Evolutionary conservation across 2,888 invertebrate genomes (phyloP).

Genomic region (Ypsolopha scabrella): DNA sequence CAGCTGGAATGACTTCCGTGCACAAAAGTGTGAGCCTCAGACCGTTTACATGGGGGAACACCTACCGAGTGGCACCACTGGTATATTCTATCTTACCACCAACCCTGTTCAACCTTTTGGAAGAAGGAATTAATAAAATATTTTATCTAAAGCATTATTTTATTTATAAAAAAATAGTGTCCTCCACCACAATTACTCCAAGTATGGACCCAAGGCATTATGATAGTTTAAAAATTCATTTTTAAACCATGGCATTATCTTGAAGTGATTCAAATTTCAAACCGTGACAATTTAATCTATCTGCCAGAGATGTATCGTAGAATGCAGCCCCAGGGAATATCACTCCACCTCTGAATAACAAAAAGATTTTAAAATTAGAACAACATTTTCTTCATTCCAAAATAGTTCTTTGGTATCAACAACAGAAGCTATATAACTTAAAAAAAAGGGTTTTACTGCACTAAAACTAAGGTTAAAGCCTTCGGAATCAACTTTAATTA

Average conservation of each 20-base stretch:
- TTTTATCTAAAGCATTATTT: too few relatives aligned
- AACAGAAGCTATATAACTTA: too few relatives aligned
- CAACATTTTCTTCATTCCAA: too few relatives aligned
- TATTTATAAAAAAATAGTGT: too few relatives aligned
- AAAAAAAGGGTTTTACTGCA: too few relatives aligned
- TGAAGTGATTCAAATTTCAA: not conserved
- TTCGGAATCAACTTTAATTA: too few relatives aligned
- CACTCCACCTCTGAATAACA: constrained; percentile 3
- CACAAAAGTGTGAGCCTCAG: constrained; percentile 20
- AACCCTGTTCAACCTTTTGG: constrained; percentile 64
- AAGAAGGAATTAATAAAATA: constrained; percentile 5
- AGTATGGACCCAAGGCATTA: not conserved
- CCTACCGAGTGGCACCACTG: constrained; percentile 36
- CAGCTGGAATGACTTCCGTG: constrained; percentile 40
- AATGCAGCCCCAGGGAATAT: constrained; percentile 1
- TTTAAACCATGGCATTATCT: not conserved
- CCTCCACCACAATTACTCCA: too few relatives aligned
- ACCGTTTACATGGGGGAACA: constrained; percentile 68
- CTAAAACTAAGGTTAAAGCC: too few relatives aligned
- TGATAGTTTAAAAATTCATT: too few relatives aligned
- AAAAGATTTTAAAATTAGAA: not conserved
- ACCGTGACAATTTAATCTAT: not conserved
- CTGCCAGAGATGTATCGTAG: not conserved
- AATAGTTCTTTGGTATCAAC: too few relatives aligned
- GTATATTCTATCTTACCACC: constrained; percentile 71